Evolutionary conservation across 1,140 invertebrate species (phyloP), one percentile per base, ranked within the genome.

Genomic region (Bombyx mori): DNA sequence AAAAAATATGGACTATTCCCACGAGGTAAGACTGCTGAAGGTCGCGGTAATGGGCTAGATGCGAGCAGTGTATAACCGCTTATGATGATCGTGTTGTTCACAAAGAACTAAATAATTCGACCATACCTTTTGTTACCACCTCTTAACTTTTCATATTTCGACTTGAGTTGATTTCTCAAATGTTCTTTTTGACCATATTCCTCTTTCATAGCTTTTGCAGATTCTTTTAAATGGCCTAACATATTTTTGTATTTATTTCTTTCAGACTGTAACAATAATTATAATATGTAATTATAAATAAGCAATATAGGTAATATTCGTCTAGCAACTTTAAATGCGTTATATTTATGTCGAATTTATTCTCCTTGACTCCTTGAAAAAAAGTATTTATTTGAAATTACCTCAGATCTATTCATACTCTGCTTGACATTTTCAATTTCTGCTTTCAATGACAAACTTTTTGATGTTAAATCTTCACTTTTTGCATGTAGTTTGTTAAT

Each of bases 111-210:
- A 18, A 18, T 43, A 8, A n/a, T 35, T 35, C 26, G 4, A 35
- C 4, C 42, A 42, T 71, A 89, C 87, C 91, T 90, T 62, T 89
- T 90, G 53, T 89, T 90, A 53, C 88, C 85, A 53, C 88, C 84
- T 60, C 82, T 88, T 48, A 94, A 86, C 77, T 93, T 92, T 67
- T 94, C 91, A 82, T 92, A 92, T 73, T 94, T 93, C 12, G 89
- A 83, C 55, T 90, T 73, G 64, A 95, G 76, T 61, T 90, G 89
- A 18, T 89, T 71, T 69, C 88, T 91, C 22, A 90, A 82, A 67
- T 89, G 82, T 66, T 90, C 89, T 75, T 92, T 92, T 42, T 89
- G 88, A n/a, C 89, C 88, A 68, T 89, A 88, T 79, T 92, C 91
- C 58, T 89, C 88, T 64, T 89, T 77, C 45, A 93, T 75, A 66